A percentile compares a stretch with the other conserved stretches of the same genome.
Evolutionary conservation across 2,888 invertebrate genomes (phyloP).

Genomic region (Chrysotoxum bicinctum): DNA sequence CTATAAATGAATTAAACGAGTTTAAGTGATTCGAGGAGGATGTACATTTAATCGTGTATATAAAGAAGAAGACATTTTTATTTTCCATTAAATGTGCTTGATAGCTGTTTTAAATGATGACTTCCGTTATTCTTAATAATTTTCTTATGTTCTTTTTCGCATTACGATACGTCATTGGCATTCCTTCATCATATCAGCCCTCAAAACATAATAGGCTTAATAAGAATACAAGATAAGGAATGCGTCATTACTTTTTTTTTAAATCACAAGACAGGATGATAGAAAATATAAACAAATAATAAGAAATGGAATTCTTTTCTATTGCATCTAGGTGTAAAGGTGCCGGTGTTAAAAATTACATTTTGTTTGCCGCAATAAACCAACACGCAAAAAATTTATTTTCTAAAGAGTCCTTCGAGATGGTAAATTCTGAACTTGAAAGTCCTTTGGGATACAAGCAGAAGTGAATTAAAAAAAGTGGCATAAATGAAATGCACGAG

Average conservation of each 20-base stretch:
- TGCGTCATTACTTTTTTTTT: constrained; percentile 45
- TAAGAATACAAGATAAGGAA: constrained; percentile 55
- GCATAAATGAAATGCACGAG: constrained; percentile 15
- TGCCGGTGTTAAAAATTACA: constrained; percentile 70
- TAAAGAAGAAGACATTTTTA: constrained; percentile 63
- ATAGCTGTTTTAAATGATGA: constrained; percentile 35
- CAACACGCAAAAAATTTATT: constrained; percentile 65
- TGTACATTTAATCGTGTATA: constrained; percentile 34
- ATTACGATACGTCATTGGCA: constrained; percentile 42
- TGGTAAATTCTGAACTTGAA: constrained; percentile 38
- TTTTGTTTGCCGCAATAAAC: constrained; percentile 66
- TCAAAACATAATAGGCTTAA: constrained; percentile 40
- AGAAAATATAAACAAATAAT: constrained; percentile 54
- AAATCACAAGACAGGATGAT: constrained; percentile 67
- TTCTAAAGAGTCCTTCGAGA: constrained; percentile 58
- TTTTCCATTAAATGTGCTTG: constrained; percentile 52
- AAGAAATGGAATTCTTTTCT: constrained; percentile 65
- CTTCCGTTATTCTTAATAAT: constrained; percentile 20
- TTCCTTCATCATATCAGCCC: background rate
- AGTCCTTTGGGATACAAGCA: constrained; percentile 42
- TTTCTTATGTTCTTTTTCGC: constrained; percentile 22
- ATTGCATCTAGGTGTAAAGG: constrained; percentile 65
- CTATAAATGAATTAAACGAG: background rate
- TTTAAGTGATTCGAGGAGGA: background rate
- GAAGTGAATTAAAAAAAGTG: constrained; percentile 57